phyloP scores from a whole-genome alignment of 2,888 invertebrate genomes.

The Stictocephala bisonia region DNA sequence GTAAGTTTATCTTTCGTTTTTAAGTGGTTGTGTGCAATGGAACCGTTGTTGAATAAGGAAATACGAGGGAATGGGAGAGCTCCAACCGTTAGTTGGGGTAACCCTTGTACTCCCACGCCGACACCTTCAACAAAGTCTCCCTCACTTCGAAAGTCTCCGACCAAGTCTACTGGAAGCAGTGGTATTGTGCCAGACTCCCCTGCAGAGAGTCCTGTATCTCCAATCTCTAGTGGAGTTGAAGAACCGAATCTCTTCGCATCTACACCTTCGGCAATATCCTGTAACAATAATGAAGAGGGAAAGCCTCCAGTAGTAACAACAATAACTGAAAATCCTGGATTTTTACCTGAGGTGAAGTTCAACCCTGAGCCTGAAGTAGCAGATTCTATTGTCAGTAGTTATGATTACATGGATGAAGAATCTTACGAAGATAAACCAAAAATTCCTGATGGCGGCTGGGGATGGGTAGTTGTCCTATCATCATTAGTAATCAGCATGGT shows the following conservation, averaged over 20 bases:
- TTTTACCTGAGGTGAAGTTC: constrained; percentile 52
- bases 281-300: not conserved
- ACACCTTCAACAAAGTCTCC: constrained; percentile 52
- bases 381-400: constrained; percentile 48
- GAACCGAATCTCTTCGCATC: constrained; percentile 61
- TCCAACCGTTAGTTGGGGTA: constrained; percentile 64
- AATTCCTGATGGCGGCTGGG: constrained; percentile 87
- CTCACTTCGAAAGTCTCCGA: constrained; percentile 29
- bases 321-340: constrained; percentile 28
- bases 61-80: constrained; percentile 58
- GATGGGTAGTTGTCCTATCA: constrained; percentile 89
- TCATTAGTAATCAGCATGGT: constrained; percentile 89
- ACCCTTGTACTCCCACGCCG: constrained; percentile 62
- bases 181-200: constrained; percentile 67
- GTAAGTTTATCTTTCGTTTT: not conserved
- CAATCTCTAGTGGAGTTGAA: constrained; percentile 62
- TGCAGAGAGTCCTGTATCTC: constrained; percentile 62
- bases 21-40: constrained; percentile 39
- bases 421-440: constrained; percentile 64
- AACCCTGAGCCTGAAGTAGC: constrained; percentile 38
- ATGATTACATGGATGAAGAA: constrained; percentile 32
- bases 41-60: constrained; percentile 38
- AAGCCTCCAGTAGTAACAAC: not conserved
- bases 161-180: constrained; percentile 64
- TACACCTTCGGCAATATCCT: constrained; percentile 59